Conservation (phyloP, 1,140 invertebrate genomes). For the Onthophagus taurus region DNA sequence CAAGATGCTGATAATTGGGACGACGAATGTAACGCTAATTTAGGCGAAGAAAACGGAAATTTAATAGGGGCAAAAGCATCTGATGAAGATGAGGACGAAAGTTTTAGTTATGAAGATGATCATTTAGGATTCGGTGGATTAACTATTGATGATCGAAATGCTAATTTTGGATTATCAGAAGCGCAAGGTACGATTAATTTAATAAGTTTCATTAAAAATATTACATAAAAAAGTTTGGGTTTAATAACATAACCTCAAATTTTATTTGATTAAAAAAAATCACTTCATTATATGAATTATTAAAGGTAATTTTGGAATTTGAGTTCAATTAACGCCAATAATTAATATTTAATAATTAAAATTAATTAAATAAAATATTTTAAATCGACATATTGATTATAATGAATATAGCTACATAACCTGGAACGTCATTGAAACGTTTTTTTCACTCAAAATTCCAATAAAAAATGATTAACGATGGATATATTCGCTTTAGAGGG, state of each 20-base stretch:
- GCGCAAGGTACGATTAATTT: conserved; percentile 24
- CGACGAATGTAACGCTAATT: conserved; percentile 46
- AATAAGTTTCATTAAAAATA: not conserved
- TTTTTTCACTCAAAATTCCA: too few relatives aligned
- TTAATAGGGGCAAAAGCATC: conserved; percentile 31
- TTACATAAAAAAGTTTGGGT: not conserved
- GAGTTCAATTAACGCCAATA: too few relatives aligned
- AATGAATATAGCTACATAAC: too few relatives aligned
- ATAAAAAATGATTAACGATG: too few relatives aligned
- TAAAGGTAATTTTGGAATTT: too few relatives aligned
- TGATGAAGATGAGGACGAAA: conserved; percentile 45
- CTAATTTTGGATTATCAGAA: conserved; percentile 38
- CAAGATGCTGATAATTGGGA: conserved; percentile 64
- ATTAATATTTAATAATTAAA: too few relatives aligned
- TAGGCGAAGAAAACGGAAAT: conserved; percentile 52
- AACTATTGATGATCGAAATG: conserved; percentile 45
- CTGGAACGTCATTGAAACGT: too few relatives aligned
- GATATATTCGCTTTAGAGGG: too few relatives aligned
- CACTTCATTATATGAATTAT: too few relatives aligned
- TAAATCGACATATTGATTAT: too few relatives aligned
- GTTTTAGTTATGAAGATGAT: conserved; percentile 41
- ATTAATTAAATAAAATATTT: too few relatives aligned
- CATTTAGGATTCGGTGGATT: conserved; percentile 37
- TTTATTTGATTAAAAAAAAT: not conserved
- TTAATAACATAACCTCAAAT: not conserved